These are phyloP conservation scores for Megaustenia siamemsis DNA, from an alignment of 2,888 invertebrate genomes.

Conservation along the genomic window DNA sequence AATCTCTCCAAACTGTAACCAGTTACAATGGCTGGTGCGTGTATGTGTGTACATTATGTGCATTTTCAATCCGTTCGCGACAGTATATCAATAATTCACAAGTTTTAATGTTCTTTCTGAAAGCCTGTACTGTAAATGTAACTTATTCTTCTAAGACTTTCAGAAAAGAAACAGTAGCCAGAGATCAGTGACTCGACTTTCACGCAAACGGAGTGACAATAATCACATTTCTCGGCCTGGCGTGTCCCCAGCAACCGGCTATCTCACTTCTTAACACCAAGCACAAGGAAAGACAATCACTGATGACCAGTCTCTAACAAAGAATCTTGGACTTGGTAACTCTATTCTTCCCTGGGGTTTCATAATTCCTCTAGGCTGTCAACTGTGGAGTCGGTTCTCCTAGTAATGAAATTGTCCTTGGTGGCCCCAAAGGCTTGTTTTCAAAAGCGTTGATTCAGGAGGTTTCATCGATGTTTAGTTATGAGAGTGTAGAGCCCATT, in stretches of 20 bases:
- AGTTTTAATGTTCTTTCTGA: no score
- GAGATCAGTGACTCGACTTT: no score
- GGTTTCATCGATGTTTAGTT: not conserved
- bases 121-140: no score
- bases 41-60: no score
- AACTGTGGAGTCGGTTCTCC: not conserved
- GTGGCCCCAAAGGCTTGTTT: not conserved
- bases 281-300: not conserved
- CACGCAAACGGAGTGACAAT: no score
- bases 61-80: no score
- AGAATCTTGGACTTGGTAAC: not conserved
- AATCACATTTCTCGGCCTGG: not conserved
- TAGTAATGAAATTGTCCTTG: not conserved
- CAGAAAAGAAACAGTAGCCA: no score
- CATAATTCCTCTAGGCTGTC: not conserved
- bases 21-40: no score
- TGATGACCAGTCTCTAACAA: slow-evolving; percentile 1
- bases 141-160: no score
- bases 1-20: no score
- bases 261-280: not conserved
- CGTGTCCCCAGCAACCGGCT: not conserved
- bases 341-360: not conserved
- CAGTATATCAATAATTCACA: no score
- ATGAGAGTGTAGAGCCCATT: not conserved
- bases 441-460: not conserved